Conservation (phyloP, 1,140 invertebrate genomes). For the Heliothis virescens region DNA sequence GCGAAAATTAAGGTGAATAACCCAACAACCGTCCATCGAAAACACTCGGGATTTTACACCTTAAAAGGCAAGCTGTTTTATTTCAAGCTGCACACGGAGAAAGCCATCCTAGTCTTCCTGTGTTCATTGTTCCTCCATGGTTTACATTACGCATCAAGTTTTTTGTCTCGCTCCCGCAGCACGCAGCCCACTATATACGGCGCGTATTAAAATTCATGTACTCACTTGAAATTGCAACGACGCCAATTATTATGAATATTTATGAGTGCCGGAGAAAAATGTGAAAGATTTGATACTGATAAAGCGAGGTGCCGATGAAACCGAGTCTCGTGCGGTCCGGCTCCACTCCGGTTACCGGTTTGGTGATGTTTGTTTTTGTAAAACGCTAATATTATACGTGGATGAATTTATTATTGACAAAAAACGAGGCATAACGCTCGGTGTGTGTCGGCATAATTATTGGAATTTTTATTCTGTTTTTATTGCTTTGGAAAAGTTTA, state of each 20-base stretch:
- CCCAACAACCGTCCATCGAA: conserved; percentile 19
- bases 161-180: conserved; percentile 50
- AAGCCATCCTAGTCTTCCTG: conserved; percentile 49
- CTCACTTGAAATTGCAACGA: conserved; percentile 54
- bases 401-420: conserved; percentile 45
- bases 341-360: conserved; percentile 42
- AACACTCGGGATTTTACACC: conserved; percentile 10
- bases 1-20: conserved; percentile 17
- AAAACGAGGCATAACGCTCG: conserved; percentile 9
- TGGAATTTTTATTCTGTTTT: conserved; percentile 32
- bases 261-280: conserved; percentile 63
- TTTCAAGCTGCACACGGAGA: conserved; percentile 31
- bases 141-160: conserved; percentile 45
- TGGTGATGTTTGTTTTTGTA: conserved; percentile 62
- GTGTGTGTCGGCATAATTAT: conserved; percentile 38
- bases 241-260: conserved; percentile 67
- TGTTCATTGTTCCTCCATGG: conserved; percentile 50
- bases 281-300: conserved; percentile 63
- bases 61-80: conserved; percentile 26
- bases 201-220: conserved; percentile 66
- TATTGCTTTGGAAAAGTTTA: conserved; percentile 41
- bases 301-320: conserved; percentile 51
- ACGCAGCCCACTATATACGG: conserved; percentile 54
- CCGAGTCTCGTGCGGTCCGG: conserved; percentile 36
- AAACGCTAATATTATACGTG: conserved; percentile 41